These are phyloP conservation scores for Gastracanthus pulcherrimus DNA, from an alignment of 2,888 invertebrate species.

Conservation along the genomic window DNA sequence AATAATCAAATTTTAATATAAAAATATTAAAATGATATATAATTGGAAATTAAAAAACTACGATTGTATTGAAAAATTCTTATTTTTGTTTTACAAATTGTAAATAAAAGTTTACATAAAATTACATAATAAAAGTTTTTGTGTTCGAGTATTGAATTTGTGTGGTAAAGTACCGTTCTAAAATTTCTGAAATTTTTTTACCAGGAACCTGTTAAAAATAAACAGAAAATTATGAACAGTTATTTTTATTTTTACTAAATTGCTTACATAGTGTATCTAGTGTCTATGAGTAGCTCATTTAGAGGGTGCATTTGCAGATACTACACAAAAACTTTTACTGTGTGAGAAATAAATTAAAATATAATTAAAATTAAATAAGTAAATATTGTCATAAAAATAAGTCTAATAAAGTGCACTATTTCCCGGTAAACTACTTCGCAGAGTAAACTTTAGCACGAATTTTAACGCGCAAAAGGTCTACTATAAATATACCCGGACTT, in stretches of 20 bases:
- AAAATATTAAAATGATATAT: neutral
- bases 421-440: no score
- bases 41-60: neutral
- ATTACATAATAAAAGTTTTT: constrained; percentile 42
- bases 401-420: constrained; percentile 2
- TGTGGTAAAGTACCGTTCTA: neutral
- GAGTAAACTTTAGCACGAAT: no score
- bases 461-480: neutral
- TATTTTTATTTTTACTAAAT: neutral
- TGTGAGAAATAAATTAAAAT: constrained; percentile 29
- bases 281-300: neutral
- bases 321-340: constrained; percentile 43
- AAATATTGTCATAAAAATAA: constrained; percentile 21
- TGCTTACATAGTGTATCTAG: constrained; percentile 7
- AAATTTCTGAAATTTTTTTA: neutral
- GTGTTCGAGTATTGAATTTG: neutral
- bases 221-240: neutral
- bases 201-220: neutral
- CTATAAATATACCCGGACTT: no score
- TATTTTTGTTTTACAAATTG: constrained; percentile 42
- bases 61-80: constrained; percentile 44
- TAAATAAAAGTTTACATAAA: constrained; percentile 32
- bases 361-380: constrained; percentile 34
- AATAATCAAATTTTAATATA: neutral
- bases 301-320: neutral